Base-by-base conservation (phyloP, 2,797 vertebrate genomes). In the Choloepus didactylus region DNA sequence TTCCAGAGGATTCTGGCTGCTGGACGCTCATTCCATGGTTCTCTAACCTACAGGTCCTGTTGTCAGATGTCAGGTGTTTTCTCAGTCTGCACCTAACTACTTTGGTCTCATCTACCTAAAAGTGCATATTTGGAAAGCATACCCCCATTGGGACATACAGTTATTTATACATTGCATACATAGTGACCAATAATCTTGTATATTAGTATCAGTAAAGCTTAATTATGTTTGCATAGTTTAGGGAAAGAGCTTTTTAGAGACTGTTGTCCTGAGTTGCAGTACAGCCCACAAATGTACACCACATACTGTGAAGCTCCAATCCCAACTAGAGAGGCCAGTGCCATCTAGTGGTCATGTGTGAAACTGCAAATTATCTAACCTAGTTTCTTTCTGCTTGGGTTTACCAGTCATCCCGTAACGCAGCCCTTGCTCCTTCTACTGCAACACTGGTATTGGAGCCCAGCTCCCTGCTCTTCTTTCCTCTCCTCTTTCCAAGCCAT, bases 331-430 rank as follows among this genome's bases (percentile, higher is more conserved):
- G 69, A 87, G 73, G 19, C 27, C 64, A 83, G 54, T 86, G 95
- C 85, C 97, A 91, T 54, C 97, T 96, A 92, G 85, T 84, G 97
- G 2, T 29, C 2, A 0, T 9, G 0, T 67, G 6, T 49, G 73
- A 85, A 96, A 85, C 82, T 79, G 66, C 80, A 87, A 8, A 4
- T 31, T 6, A 54, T 62, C 31, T 35, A 25, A 38, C 3, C 5
- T 0, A 64, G 6, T 2, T 0, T 2, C 6, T n/a, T 12, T 35
- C 29, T 44, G 72, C 51, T 62, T 23, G 14, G 1, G 9, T 66
- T 83, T 81, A 18, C 19, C 3, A 2, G 9, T 46, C 67, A 35
- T 16, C 18, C 91, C 51, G 1, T 0, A 49, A 38, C 75, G 29
- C 1, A 60, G 25, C 21, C 41, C 64, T 14, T 62, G 21, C 23